phyloP scores from a whole-genome alignment of 1,140 invertebrate genomes.

The Calliphora vicina region DNA sequence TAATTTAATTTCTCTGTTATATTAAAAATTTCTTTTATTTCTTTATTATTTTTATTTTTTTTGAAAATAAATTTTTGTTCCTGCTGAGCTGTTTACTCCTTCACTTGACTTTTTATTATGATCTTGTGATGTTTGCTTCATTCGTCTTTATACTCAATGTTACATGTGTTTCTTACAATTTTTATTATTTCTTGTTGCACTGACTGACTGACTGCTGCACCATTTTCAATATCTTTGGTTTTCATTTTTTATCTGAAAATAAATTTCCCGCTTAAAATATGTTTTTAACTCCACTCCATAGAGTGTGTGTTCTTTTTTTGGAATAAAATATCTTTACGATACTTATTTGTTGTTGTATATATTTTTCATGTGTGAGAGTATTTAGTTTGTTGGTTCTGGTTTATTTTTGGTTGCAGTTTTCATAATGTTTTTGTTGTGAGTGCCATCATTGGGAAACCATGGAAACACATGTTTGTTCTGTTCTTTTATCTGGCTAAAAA shows the following conservation, averaged over 20 bases:
- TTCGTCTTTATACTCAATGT: conserved; percentile 23
- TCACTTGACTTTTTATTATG: conserved; percentile 12
- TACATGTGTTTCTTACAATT: conserved; percentile 20
- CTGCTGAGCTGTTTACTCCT: conserved; percentile 36
- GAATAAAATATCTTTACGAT: not conserved
- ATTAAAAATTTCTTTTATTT: conserved; percentile 15
- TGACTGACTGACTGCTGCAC: not conserved
- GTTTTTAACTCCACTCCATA: not conserved
- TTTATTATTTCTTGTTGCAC: not conserved
- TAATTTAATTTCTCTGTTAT: not conserved
- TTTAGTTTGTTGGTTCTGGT: not conserved
- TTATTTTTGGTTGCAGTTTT: conserved; percentile 13
- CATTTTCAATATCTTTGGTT: not conserved
- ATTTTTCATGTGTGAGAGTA: not conserved
- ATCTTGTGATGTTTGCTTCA: not conserved
- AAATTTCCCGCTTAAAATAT: conserved; percentile 13
- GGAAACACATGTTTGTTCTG: not conserved
- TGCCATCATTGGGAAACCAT: conserved; percentile 3
- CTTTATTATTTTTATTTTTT: conserved; percentile 41
- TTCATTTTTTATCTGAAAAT: not conserved
- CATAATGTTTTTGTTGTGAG: not conserved
- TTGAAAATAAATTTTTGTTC: not conserved
- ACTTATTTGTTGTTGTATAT: too few relatives aligned
- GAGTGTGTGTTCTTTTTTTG: conserved; percentile 4
- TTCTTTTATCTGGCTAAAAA: not conserved